Conservation (phyloP, 2,797 vertebrate species). For the Urosaurus nigricauda region DNA sequence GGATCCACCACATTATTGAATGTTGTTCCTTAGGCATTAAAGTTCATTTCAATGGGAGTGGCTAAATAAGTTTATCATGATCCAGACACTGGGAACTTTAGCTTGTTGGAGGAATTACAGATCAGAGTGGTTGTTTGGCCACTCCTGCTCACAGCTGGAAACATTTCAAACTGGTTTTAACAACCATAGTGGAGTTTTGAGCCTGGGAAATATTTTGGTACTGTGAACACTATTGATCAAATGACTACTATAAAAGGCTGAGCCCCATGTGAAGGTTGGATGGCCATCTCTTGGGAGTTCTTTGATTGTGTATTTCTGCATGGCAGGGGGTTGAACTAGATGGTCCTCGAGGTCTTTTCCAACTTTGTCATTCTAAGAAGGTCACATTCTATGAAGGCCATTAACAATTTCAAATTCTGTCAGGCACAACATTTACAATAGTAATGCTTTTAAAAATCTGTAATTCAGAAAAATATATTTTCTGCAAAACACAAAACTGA, state of each 20-base stretch:
- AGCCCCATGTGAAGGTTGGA: background rate
- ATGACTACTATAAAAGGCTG: background rate
- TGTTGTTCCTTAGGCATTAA: background rate
- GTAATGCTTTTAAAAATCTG: background rate
- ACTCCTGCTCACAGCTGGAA: too few species aligned
- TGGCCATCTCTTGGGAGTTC: too few species aligned
- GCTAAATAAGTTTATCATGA: too few species aligned
- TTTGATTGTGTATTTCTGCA: too few species aligned
- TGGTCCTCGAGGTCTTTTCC: too few species aligned
- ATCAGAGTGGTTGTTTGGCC: too few species aligned
- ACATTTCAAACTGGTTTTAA: background rate
- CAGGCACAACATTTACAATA: background rate
- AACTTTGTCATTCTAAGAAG: too few species aligned
- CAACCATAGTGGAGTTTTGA: background rate
- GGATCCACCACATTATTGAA: too few species aligned
- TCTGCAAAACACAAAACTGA: background rate
- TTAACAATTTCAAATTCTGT: background rate
- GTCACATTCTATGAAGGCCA: background rate
- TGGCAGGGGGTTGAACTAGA: too few species aligned
- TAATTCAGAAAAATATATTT: slow-evolving; percentile 1
- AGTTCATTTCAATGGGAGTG: too few species aligned
- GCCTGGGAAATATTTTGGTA: background rate
- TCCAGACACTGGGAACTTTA: too few species aligned
- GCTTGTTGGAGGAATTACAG: too few species aligned
- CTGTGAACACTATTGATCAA: background rate